A percentile compares a stretch with the other conserved stretches of the same genome.
These are phyloP conservation scores for Stichodactyla mertensii DNA, from an alignment of 64 coral and sea anemone species.

Conservation along the genomic window DNA sequence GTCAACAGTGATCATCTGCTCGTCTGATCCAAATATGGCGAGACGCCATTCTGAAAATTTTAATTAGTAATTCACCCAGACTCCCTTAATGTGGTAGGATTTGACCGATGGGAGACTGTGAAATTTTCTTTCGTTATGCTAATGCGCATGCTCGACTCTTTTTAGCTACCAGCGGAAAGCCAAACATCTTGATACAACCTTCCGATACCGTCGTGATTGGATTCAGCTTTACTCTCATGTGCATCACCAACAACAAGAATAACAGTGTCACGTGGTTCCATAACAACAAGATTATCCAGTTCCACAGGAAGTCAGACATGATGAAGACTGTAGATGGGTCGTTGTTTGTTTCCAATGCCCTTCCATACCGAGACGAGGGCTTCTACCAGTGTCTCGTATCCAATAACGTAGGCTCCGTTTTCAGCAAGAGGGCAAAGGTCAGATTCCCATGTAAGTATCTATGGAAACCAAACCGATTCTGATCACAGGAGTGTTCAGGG, in stretches of 20 bases:
- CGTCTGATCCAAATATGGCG: too few species aligned
- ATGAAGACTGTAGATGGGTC: conserved; percentile 60
- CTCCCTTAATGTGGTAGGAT: too few species aligned
- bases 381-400: conserved; percentile 67
- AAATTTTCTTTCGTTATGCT: neutral
- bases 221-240: conserved; percentile 53
- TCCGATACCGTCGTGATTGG: conserved; percentile 47
- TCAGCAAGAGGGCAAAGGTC: conserved; percentile 58
- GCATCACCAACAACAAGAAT: conserved; percentile 32
- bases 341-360: conserved; percentile 51
- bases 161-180: conserved; percentile 37
- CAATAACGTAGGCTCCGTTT: conserved; percentile 23
- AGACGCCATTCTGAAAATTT: too few species aligned
- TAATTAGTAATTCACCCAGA: too few species aligned
- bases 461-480: neutral
- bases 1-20: too few species aligned
- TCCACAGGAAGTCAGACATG: conserved; percentile 21
- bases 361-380: conserved; percentile 58
- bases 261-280: conserved; percentile 59
- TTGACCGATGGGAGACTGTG: neutral
- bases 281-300: conserved; percentile 30
- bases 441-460: conserved; percentile 75
- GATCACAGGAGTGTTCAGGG: too few species aligned
- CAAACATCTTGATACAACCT: conserved; percentile 52
- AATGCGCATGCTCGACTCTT: neutral